These are phyloP conservation scores for Mesoclemmys tuberculata DNA, from an alignment of 2,113 vertebrate species.

Conservation along the genomic window DNA sequence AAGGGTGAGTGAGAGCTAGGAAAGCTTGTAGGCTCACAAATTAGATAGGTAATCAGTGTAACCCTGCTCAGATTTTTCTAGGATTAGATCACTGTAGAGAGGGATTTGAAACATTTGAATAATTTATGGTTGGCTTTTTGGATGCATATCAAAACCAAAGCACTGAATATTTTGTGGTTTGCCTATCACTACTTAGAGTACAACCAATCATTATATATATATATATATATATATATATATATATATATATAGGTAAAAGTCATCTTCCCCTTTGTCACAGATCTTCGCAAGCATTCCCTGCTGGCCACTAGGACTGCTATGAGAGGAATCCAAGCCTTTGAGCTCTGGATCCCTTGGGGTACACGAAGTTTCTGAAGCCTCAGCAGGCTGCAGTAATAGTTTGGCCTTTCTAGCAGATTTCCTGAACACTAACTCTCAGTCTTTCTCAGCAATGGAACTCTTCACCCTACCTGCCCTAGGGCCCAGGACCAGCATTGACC, in stretches of 20 bases:
- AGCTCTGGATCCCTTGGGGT: background rate
- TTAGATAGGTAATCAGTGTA: background rate
- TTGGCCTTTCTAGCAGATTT: background rate
- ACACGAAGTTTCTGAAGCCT: background rate
- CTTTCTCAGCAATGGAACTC: no score
- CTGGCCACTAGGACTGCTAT: background rate
- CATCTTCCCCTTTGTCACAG: background rate
- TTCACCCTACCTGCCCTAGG: no score
- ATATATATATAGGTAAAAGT: background rate
- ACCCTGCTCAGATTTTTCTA: background rate
- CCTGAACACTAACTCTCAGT: no score
- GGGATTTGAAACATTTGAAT: background rate
- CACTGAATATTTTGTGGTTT: background rate
- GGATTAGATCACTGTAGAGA: background rate
- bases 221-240: background rate
- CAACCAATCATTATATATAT: background rate
- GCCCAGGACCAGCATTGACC: no score
- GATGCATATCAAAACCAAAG: background rate
- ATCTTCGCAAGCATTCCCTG: background rate
- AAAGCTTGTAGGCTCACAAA: background rate
- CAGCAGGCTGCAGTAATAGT: background rate
- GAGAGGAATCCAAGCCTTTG: background rate
- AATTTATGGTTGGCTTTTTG: background rate
- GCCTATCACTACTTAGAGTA: background rate
- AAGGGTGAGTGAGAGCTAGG: background rate